A percentile compares a stretch with the other conserved stretches of the same genome.
phyloP scores from a whole-genome alignment of 2,797 vertebrate species.

The Gymnoscopelus microlampas region DNA sequence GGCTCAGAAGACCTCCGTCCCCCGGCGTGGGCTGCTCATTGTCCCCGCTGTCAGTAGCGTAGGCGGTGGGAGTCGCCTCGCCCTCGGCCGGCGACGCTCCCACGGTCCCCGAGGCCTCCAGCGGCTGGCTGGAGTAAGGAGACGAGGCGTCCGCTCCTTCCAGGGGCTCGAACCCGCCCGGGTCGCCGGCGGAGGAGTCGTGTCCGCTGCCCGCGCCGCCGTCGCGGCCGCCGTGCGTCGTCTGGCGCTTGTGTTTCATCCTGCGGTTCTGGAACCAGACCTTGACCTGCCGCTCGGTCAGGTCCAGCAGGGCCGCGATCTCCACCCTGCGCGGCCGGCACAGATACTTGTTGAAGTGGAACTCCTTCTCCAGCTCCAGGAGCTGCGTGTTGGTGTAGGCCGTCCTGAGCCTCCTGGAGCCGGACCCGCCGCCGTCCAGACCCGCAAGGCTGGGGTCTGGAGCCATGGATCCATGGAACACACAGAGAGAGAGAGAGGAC shows the following conservation, averaged over 20 bases:
- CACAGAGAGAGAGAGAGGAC: no score
- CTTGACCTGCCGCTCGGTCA: constrained; percentile 91
- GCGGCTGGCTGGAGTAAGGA: constrained; percentile 74
- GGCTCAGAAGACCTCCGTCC: constrained; percentile 62
- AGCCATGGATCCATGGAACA: no score
- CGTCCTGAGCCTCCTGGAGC: constrained; percentile 85
- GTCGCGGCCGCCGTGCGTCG: constrained; percentile 76
- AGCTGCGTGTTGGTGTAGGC: constrained; percentile 91
- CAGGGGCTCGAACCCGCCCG: constrained; percentile 76
- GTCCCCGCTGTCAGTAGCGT: constrained; percentile 77
- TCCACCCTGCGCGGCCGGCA: constrained; percentile 88
- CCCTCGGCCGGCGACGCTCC: constrained; percentile 64
- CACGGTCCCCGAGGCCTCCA: constrained; percentile 80
- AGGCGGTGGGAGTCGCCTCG: constrained; percentile 71
- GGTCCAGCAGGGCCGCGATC: constrained; percentile 88
- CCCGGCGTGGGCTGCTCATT: constrained; percentile 79
- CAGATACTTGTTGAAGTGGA: constrained; percentile 91
- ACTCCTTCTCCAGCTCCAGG: constrained; percentile 91
- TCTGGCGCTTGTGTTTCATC: constrained; percentile 91
- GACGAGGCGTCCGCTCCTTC: constrained; percentile 83
- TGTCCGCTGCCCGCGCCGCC: constrained; percentile 38
- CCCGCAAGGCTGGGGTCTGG: constrained; percentile 82
- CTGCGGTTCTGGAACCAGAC: constrained; percentile 92
- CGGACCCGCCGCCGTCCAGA: constrained; percentile 72
- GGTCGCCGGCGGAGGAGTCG: constrained; percentile 76